Percentiles rank a stretch among this genome's conserved stretches.
Conservation (phyloP, 2,888 invertebrate genomes). For the Hirtodrosophila trivittata region DNA sequence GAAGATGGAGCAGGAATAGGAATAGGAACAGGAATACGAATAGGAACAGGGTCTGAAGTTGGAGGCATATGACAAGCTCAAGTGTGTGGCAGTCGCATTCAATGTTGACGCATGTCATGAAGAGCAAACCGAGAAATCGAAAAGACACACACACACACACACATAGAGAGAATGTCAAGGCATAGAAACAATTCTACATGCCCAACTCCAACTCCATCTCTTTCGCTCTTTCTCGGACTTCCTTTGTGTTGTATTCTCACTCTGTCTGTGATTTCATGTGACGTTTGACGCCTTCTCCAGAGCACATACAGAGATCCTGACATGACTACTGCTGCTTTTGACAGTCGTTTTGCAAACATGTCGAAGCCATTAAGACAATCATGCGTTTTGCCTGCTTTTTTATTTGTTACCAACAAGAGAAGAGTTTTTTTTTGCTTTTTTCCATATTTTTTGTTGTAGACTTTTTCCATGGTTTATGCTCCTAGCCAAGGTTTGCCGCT, state of each 20-base stretch:
- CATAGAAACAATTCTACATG: conserved; percentile 33
- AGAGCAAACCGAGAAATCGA: conserved; percentile 60
- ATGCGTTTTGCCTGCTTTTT: conserved; percentile 59
- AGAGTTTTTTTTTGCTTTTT: conserved; percentile 8
- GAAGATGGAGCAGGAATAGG: neutral
- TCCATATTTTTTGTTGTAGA: conserved; percentile 22
- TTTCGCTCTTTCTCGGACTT: neutral
- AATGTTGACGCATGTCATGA: conserved; percentile 47
- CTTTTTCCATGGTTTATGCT: conserved; percentile 41
- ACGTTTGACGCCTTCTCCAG: conserved; percentile 34
- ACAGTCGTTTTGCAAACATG: conserved; percentile 81
- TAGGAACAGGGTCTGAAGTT: neutral
- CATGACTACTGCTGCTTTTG: conserved; percentile 60
- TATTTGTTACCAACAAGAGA: neutral
- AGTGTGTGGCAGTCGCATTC: conserved; percentile 50
- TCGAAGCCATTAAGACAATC: conserved; percentile 80
- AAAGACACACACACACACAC: conserved; percentile 41
- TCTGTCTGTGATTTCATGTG: conserved; percentile 44
- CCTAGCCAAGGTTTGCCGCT: conserved; percentile 18
- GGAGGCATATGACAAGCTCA: conserved; percentile 61
- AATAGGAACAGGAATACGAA: neutral
- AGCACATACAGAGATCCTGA: conserved; percentile 23
- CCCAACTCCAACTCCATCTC: conserved; percentile 1
- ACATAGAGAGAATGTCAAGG: conserved; percentile 13
- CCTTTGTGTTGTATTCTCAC: neutral